Conservation (phyloP, 1,140 invertebrate genomes). For the Drosophila nigromelanica region DNA sequence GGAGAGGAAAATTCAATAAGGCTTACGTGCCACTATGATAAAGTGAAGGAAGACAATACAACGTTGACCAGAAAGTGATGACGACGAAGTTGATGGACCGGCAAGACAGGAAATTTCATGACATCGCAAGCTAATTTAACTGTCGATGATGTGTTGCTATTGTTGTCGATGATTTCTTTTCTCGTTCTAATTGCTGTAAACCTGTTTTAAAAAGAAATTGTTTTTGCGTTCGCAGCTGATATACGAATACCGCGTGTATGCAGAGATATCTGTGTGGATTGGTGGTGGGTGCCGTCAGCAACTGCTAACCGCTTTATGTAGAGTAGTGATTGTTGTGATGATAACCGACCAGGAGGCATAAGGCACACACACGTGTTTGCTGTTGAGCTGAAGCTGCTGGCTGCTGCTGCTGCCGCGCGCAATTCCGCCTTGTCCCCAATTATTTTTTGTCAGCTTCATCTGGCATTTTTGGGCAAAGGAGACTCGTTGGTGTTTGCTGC, state of each 20-base stretch:
- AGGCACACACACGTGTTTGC: constrained; percentile 66
- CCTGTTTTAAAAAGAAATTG: constrained; percentile 78
- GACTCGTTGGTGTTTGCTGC: constrained; percentile 79
- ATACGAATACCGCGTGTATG: constrained; percentile 78
- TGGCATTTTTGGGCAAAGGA: constrained; percentile 55
- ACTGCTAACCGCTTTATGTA: constrained; percentile 71
- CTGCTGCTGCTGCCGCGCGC: constrained; percentile 66
- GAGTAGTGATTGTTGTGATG: constrained; percentile 48
- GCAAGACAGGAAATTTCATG: no score
- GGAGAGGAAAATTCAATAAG: constrained; percentile 44
- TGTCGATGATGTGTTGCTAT: background rate
- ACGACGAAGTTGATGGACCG: constrained; percentile 20
- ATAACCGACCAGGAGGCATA: constrained; percentile 34
- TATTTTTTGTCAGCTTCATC: constrained; percentile 44
- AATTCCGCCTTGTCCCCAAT: constrained; percentile 77
- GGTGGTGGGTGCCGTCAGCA: constrained; percentile 63
- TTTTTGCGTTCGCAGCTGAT: constrained; percentile 76
- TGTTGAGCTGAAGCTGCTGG: constrained; percentile 71
- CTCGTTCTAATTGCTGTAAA: constrained; percentile 54
- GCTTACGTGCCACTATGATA: constrained; percentile 49
- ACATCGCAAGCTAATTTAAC: background rate
- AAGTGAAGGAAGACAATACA: constrained; percentile 15
- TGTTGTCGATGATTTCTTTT: constrained; percentile 1
- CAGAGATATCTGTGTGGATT: constrained; percentile 63
- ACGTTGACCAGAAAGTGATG: constrained; percentile 18